These are phyloP conservation scores for Himantopus leucocephalus DNA, from an alignment of 2,113 vertebrate species.

Conservation along the genomic window DNA sequence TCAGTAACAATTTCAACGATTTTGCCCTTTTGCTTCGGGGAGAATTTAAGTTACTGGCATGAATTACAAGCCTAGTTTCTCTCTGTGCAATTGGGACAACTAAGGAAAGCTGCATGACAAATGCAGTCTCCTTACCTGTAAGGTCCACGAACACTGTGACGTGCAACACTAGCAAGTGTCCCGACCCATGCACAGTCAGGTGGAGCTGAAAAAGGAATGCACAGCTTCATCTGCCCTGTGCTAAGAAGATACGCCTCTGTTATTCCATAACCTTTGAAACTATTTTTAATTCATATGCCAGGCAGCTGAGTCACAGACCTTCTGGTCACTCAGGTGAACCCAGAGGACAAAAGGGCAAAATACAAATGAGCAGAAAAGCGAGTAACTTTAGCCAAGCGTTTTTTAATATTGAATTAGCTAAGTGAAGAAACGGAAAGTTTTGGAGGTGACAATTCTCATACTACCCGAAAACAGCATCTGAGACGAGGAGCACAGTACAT, in stretches of 20 bases:
- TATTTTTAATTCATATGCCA: background rate
- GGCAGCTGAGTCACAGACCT: background rate
- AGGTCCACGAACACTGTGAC: accelerated
- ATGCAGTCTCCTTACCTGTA: background rate
- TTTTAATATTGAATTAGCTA: constrained; percentile 9
- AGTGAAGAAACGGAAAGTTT: background rate
- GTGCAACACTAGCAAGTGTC: background rate
- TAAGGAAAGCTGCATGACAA: background rate
- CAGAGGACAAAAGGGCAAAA: constrained; percentile 12
- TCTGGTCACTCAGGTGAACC: background rate
- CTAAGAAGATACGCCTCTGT: background rate
- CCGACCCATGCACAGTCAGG: accelerated
- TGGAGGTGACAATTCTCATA: background rate
- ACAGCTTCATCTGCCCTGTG: background rate
- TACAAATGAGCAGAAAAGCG: background rate
- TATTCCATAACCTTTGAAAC: background rate
- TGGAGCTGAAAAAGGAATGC: background rate
- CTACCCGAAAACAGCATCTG: background rate
- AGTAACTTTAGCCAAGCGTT: background rate
- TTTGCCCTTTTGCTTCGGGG: background rate
- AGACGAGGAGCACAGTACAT: accelerated
- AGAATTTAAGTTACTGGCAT: background rate
- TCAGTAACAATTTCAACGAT: background rate
- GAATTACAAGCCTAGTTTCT: background rate
- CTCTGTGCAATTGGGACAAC: background rate